Conservation (phyloP, 2,888 invertebrate genomes). For the Adelphocoris suturalis region DNA sequence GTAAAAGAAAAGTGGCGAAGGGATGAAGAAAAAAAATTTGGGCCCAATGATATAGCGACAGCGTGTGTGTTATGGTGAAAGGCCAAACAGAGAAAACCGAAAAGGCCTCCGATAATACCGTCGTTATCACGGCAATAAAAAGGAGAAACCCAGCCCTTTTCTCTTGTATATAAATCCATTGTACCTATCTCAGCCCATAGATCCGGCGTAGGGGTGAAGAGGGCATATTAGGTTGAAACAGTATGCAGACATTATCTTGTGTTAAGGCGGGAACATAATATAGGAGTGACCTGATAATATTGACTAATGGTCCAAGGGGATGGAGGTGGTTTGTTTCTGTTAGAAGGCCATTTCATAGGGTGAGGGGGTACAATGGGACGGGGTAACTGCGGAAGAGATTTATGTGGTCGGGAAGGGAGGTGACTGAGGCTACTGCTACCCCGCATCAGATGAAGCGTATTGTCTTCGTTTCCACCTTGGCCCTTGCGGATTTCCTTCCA, state of each 20-base stretch:
- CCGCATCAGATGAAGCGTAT: slow-evolving; percentile 45
- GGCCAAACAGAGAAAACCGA: slow-evolving; percentile 27
- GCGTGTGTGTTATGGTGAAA: slow-evolving; percentile 16
- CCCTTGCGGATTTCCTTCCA: slow-evolving; percentile 19
- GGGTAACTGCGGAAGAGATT: slow-evolving; percentile 16
- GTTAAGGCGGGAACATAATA: slow-evolving; percentile 67
- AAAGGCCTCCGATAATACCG: slow-evolving; percentile 27
- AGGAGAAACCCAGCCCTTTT: slow-evolving; percentile 37
- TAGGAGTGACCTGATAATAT: slow-evolving; percentile 68
- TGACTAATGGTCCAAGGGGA: slow-evolving; percentile 65
- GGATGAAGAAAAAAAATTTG: neutral
- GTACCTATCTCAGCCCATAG: slow-evolving; percentile 59
- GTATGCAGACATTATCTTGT: slow-evolving; percentile 65
- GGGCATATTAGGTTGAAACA: slow-evolving; percentile 68
- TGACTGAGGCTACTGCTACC: neutral
- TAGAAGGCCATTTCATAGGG: slow-evolving; percentile 31
- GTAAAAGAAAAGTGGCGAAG: neutral
- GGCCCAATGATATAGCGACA: neutral
- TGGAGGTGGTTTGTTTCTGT: slow-evolving; percentile 64
- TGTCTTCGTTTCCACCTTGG: slow-evolving; percentile 45
- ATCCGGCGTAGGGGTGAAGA: slow-evolving; percentile 24
- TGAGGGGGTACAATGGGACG: slow-evolving; percentile 3
- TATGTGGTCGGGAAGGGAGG: slow-evolving; percentile 29
- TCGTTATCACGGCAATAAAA: slow-evolving; percentile 62
- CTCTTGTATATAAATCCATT: slow-evolving; percentile 54